A percentile compares a stretch with the other conserved stretches of the same genome.
Evolutionary conservation across 2,113 vertebrate species (phyloP).

Genomic region (Ciconia maguari): DNA sequence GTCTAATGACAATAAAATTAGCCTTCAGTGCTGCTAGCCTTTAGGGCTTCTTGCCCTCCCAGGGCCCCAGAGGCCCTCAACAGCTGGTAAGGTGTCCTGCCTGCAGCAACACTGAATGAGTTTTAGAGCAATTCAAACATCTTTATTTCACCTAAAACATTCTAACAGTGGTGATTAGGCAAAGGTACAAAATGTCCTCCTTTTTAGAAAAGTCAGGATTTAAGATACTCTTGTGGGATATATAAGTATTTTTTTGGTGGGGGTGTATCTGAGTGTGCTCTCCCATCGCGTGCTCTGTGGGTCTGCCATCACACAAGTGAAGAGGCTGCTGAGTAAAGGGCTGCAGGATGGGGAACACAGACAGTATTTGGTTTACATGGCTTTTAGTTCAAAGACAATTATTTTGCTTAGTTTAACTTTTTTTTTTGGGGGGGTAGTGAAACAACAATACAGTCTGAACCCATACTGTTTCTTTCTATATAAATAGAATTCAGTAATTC

Average conservation of each 20-base stretch:
- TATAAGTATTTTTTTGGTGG: fast-evolving
- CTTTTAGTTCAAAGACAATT: not conserved
- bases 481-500: not conserved
- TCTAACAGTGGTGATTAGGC: no score
- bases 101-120: not conserved
- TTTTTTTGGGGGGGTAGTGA: not conserved
- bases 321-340: not conserved
- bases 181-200: not conserved
- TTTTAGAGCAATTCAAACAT: not conserved
- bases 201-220: not conserved
- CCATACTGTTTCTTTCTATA: not conserved
- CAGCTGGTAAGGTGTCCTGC: not conserved
- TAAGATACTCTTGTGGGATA: not conserved
- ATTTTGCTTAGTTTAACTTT: not conserved
- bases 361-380: not conserved
- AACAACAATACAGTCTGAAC: not conserved
- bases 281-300: not conserved
- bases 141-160: not conserved
- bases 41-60: not conserved
- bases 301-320: fast-evolving
- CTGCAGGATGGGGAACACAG: not conserved
- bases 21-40: not conserved
- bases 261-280: fast-evolving
- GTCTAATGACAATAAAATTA: not conserved
- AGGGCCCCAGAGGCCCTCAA: fast-evolving